Percentiles rank a stretch among this genome's conserved stretches.
phyloP scores from a whole-genome alignment of 2,888 invertebrate genomes.

The Diloba caeruleocephala region DNA sequence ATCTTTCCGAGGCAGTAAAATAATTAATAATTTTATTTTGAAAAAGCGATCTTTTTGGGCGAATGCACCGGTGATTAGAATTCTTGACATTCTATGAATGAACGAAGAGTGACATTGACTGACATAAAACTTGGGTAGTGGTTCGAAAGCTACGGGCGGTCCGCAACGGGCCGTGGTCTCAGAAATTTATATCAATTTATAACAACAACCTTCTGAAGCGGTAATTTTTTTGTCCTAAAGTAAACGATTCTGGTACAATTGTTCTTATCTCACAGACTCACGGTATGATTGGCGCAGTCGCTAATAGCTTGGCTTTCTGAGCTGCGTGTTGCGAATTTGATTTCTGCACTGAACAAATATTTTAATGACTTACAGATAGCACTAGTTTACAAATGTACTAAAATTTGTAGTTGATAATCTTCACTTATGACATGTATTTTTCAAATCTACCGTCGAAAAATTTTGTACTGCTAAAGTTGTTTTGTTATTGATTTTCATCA shows the following conservation, averaged over 20 bases:
- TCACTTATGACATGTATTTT: neutral
- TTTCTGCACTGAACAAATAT: no score
- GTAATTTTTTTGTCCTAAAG: constrained; percentile 8
- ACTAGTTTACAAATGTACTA: neutral
- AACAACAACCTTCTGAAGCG: constrained; percentile 20
- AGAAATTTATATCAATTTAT: constrained; percentile 36
- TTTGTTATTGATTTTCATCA: neutral
- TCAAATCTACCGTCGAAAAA: neutral
- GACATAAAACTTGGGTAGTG: constrained; percentile 63
- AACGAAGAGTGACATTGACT: constrained; percentile 76
- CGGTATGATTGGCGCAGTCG: no score
- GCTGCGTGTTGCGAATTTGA: no score
- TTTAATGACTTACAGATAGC: no score
- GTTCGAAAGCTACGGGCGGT: constrained; percentile 54
- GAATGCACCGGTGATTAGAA: constrained; percentile 59
- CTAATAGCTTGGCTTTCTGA: no score
- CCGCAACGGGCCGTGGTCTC: constrained; percentile 33
- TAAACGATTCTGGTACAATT: constrained; percentile 2
- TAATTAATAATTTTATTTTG: constrained; percentile 8
- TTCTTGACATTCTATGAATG: constrained; percentile 65
- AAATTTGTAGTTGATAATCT: neutral
- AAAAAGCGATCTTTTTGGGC: constrained; percentile 30
- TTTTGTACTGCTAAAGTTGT: neutral
- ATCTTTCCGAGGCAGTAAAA: constrained; percentile 4
- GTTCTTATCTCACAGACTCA: neutral